Percentiles rank a stretch among this genome's conserved stretches.
Evolutionary conservation across 2,888 invertebrate species (phyloP).

Genomic region (Mythimna albipuncta): DNA sequence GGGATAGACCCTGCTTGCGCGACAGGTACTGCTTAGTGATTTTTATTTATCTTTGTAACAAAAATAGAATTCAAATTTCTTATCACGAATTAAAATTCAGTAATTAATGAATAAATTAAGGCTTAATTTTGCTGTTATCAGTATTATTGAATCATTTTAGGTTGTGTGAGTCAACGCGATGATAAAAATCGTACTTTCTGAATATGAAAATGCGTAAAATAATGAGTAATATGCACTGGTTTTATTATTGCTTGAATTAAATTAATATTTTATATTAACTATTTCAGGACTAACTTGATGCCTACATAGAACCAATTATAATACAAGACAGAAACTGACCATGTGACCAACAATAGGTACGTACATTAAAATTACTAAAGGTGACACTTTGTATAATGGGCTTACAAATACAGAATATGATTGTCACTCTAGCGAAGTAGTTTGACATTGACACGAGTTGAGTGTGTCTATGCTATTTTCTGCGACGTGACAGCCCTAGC

Average conservation of each 20-base stretch:
- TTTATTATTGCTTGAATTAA: no score
- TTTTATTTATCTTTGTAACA: no score
- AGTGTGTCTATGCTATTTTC: conserved; percentile 40
- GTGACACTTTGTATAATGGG: conserved; percentile 25
- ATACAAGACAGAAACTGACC: conserved; percentile 5
- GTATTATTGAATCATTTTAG: conserved; percentile 5
- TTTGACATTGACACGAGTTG: conserved; percentile 63
- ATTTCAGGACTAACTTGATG: background rate
- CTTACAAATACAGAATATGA: conserved; percentile 37
- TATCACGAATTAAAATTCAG: background rate
- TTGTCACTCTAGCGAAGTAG: conserved; percentile 48
- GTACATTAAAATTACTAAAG: conserved; percentile 19
- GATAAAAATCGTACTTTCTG: conserved; percentile 9
- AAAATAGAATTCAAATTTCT: background rate
- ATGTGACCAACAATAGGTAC: conserved; percentile 1
- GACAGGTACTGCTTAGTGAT: background rate
- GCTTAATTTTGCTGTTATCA: background rate
- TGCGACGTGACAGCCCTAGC: conserved; percentile 48
- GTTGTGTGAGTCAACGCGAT: background rate
- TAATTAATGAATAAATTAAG: background rate
- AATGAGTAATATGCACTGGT: conserved; percentile 10
- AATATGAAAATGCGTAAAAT: background rate
- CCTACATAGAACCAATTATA: background rate
- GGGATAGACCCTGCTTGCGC: background rate
- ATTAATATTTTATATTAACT: no score